Evolutionary conservation across 2,113 vertebrate species (phyloP), one percentile per base, ranked within the genome.

Genomic region (Syngnathoides biaculeatus): DNA sequence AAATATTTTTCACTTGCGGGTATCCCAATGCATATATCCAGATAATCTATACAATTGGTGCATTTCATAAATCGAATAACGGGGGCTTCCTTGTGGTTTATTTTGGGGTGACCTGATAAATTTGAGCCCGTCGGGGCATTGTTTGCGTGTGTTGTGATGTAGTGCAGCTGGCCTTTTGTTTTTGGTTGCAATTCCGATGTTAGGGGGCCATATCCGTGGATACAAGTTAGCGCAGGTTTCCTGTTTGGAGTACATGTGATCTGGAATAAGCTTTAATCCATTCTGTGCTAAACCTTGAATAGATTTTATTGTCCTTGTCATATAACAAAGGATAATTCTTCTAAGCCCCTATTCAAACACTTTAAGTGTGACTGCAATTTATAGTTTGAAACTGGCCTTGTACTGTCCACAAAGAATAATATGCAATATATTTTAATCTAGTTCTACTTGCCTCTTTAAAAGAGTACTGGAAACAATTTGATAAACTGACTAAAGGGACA

Each of bases 221-320:
- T 88, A 92, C 87, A 58, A 75, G 78, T 82, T 8, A 87, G 64
- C 68, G 55, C 78, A 90, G 82, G 67, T 86, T 94, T 95, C 93
- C 93, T 92, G 85, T 92, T 81, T 89, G 86, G 83, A 84, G 80
- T 69, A 70, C 63, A 77, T 84, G 70, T 68, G 78, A 58, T 50
- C 43, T 64, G 50, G 76, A 75, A 80, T 82, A 73, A 67, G 71
- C 24, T 69, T 87, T 69, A 64, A 77, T 86, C 91, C 91, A 92
- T 22, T 22, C 5, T 14, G 9, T 61, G 20, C 35, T 14, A 40
- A 61, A 61, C 58, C 10, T 40, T 40, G 35, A 22, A 39, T 40
- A 5, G 58, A 11, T 40, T 61, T 39, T 40, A 14, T 22, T 61
- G 58, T 78, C 38, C 35, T 52, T 22, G 43, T 60, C 5, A 40